Base-by-base conservation (phyloP, 2,888 invertebrate species). In the Ceratothoa steindachneri region DNA sequence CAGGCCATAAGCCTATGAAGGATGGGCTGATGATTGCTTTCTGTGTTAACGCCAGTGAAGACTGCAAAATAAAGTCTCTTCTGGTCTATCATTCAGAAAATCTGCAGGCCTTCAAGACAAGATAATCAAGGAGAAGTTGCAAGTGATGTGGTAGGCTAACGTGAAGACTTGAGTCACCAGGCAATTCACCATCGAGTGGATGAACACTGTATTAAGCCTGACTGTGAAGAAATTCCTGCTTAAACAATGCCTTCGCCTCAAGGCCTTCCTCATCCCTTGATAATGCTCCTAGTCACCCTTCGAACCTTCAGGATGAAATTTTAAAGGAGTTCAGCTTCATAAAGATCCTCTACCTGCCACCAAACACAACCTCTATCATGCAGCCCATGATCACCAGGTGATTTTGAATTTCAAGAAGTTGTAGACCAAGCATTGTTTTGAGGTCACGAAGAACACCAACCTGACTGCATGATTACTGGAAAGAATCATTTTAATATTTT, bases 251-350 rank as follows among this genome's bases (percentile, higher is more conserved):
- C n/a, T n/a, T n/a, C n/a, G n/a, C n/a, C n/a, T n/a, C n/a, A n/a
- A 81, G 72, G 82, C 76, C 73, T 77, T 83, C 69, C 81, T 83
- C 15, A 74, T 83, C 31, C n/a, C 71, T 83, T 68, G 82, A 82
- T 77, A 81, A 82, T 79, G 81, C 81, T 30, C 81, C 80, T 80
- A 80, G 80, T 60, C 68, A 74, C 41, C 67, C 67, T 22, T 67
- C 71, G 2, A 22, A 27, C 51, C 52, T 75, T 15, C 28, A 72
- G 30, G 41, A 67, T 15, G 67, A 74, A 65, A 41, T 81, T 5
- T 71, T 72, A 9, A 72, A 77, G 19, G 68, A 67, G 28, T 65
- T 73, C 51, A 72, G n/a, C 41, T 74, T 75, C 31, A 72, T 68
- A 12, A 60, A 75, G 60, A 69, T 72, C 30, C 15, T 74, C 30